Percentiles rank a stretch among this genome's conserved stretches.
Conservation (phyloP, 2,113 vertebrate species). For the Ploceus nigricollis region DNA sequence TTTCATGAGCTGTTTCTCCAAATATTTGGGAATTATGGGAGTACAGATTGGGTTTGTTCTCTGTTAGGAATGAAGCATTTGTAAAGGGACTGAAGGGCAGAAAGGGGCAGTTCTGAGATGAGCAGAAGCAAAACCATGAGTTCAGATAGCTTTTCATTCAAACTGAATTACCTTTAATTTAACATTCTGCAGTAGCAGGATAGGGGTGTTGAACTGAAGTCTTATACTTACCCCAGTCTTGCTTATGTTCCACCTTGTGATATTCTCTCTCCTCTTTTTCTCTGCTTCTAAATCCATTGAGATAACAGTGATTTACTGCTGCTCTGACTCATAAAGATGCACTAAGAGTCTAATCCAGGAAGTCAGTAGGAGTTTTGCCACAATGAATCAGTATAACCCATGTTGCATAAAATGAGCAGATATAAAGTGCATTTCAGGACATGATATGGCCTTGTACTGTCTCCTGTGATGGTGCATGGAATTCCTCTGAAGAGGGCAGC, state of each 20-base stretch:
- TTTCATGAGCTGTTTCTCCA: background rate
- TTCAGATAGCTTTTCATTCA: background rate
- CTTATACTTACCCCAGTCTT: background rate
- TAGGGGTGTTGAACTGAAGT: background rate
- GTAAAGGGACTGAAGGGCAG: background rate
- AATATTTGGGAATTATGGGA: background rate
- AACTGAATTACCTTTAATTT: background rate
- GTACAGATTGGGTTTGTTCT: background rate
- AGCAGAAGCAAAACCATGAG: background rate
- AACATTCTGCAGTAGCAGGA: background rate
- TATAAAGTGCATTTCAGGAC: background rate
- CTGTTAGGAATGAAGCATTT: background rate
- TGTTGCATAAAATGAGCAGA: background rate
- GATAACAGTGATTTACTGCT: background rate
- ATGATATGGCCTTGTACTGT: background rate
- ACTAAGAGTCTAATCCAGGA: background rate
- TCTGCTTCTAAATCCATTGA: background rate
- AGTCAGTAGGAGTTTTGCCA: slow-evolving; percentile 15
- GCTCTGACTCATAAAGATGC: background rate
- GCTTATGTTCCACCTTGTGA: background rate
- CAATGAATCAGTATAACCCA: slow-evolving; percentile 8
- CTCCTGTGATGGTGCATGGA: background rate
- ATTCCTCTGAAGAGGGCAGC: background rate
- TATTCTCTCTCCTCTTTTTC: background rate
- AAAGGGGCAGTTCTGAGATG: background rate